Evolutionary conservation across 2,113 vertebrate genomes (phyloP).

Genomic region (Boleophthalmus pectinirostris): DNA sequence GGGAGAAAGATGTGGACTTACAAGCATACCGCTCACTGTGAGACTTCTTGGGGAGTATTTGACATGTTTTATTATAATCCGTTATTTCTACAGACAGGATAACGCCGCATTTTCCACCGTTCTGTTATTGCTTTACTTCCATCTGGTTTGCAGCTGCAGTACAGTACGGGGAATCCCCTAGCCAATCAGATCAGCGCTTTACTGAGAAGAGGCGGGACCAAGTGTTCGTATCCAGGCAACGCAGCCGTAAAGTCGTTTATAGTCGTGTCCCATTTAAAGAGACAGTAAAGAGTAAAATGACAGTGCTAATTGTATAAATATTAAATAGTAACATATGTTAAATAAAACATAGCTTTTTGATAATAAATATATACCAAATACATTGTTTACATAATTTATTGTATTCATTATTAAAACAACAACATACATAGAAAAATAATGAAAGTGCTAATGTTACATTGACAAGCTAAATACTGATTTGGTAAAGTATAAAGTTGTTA

Average conservation of each 20-base stretch:
- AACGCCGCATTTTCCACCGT: conserved; percentile 1
- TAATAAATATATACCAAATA: background rate
- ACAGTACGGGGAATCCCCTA: background rate
- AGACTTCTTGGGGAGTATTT: background rate
- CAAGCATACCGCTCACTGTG: conserved; percentile 26
- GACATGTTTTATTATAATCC: conserved; percentile 16
- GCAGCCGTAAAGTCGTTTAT: conserved; percentile 23
- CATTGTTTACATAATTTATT: conserved; percentile 9
- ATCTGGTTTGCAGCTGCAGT: conserved; percentile 5
- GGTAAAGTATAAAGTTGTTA: conserved; percentile 5
- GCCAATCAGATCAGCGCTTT: conserved; percentile 34
- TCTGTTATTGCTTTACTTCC: conserved; percentile 36
- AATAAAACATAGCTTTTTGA: background rate
- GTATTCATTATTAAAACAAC: background rate
- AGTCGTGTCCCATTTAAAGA: conserved; percentile 34
- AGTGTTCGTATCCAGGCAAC: conserved; percentile 35
- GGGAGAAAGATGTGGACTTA: conserved; percentile 50
- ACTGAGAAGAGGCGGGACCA: conserved; percentile 21
- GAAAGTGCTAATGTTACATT: background rate
- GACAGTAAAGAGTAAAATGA: background rate
- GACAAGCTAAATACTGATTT: conserved; percentile 62
- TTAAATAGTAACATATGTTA: no score
- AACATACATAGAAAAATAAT: conserved; percentile 20
- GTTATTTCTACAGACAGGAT: background rate
- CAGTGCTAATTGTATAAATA: no score